A percentile compares a stretch with the other conserved stretches of the same genome.
phyloP scores from a whole-genome alignment of 2,797 vertebrate genomes.

The Columba guinea region DNA sequence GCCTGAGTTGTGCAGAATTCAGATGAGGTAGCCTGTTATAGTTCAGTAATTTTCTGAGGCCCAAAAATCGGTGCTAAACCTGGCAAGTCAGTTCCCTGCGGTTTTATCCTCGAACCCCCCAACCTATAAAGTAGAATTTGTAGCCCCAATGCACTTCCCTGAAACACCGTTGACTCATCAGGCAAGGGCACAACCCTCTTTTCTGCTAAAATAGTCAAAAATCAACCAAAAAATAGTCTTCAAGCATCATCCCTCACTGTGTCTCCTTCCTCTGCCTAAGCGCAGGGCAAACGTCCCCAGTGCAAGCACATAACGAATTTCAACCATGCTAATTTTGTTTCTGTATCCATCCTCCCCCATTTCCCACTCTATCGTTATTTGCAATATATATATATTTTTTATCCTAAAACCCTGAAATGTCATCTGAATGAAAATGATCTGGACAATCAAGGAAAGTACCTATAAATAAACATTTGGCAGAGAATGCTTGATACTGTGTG shows the following conservation, averaged over 20 bases:
- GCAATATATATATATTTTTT: background rate
- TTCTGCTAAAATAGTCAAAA: background rate
- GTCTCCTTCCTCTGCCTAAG: background rate
- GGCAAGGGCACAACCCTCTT: background rate
- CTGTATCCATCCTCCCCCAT: background rate
- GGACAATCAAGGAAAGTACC: background rate
- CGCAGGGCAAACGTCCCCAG: background rate
- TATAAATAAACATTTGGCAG: conserved; percentile 36
- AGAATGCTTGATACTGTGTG: conserved; percentile 21
- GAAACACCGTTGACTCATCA: rapidly evolving
- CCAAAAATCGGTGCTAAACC: background rate
- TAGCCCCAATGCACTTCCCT: background rate
- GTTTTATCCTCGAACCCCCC: no score
- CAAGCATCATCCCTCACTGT: rapidly evolving
- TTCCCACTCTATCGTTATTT: background rate
- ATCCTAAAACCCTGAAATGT: background rate
- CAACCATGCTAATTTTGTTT: background rate
- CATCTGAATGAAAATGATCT: conserved; percentile 5
- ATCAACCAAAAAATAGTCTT: background rate
- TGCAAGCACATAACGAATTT: rapidly evolving
- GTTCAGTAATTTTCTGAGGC: background rate
- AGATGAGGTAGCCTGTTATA: background rate
- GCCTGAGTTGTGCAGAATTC: background rate
- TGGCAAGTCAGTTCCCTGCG: rapidly evolving
- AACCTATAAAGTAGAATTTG: background rate